These are phyloP conservation scores for Pteronotus mesoamericanus DNA, from an alignment of 2,797 vertebrate species.

Conservation along the genomic window DNA sequence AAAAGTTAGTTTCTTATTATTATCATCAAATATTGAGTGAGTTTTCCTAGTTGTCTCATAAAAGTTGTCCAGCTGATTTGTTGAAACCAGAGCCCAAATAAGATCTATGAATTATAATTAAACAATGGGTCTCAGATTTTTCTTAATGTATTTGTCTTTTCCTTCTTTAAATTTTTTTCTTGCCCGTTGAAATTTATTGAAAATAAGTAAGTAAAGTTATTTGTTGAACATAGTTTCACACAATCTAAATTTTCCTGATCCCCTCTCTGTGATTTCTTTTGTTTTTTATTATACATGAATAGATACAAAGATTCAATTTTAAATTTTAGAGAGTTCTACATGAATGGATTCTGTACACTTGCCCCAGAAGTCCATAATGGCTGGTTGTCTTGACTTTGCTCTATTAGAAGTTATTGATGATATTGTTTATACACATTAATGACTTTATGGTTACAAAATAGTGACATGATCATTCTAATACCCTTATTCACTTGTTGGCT, in stretches of 20 bases:
- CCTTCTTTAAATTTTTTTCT: not conserved
- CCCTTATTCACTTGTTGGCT: not conserved
- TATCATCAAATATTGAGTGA: not conserved
- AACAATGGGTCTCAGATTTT: not conserved
- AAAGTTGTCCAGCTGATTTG: not conserved
- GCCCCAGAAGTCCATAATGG: not conserved
- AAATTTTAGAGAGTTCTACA: not conserved
- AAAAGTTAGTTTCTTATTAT: not conserved
- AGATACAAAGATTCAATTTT: not conserved
- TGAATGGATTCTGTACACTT: not conserved
- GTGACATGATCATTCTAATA: not conserved
- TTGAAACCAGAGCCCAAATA: not conserved
- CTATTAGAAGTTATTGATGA: not conserved
- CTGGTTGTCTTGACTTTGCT: not conserved
- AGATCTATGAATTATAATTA: not conserved
- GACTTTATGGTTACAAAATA: not conserved
- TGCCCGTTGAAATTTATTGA: not conserved
- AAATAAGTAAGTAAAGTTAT: not conserved
- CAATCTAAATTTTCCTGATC: not conserved
- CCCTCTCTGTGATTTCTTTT: not conserved
- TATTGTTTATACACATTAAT: not conserved
- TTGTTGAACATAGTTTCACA: not conserved
- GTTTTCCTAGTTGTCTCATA: not conserved
- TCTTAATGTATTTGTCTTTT: not conserved
- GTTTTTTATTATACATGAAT: not conserved